Conservation (phyloP, 1,140 invertebrate genomes). For the Chelonus insularis region DNA sequence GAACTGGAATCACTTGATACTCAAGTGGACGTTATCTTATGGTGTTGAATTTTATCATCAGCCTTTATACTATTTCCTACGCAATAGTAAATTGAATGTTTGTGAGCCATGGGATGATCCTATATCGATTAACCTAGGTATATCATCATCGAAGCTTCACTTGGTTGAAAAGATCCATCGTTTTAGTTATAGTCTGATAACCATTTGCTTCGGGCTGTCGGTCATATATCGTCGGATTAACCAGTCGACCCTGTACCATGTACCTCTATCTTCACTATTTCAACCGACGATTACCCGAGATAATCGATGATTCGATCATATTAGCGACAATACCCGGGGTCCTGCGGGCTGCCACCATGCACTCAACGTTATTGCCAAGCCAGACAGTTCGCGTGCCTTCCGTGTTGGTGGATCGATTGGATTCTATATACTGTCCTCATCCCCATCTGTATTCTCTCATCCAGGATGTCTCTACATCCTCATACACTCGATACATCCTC, state of each 20-base stretch:
- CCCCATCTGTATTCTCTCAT: no score
- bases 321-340: slow-evolving; percentile 31
- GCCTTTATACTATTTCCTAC: no score
- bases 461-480: no score
- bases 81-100: no score
- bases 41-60: background rate
- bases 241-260: background rate
- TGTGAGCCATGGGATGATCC: no score
- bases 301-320: slow-evolving; percentile 35
- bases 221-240: background rate
- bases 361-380: slow-evolving; percentile 33
- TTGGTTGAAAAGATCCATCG: no score
- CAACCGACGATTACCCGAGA: slow-evolving; percentile 25
- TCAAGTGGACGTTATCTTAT: background rate
- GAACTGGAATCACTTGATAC: background rate
- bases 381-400: slow-evolving; percentile 28
- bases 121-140: background rate
- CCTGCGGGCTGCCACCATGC: slow-evolving; percentile 28
- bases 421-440: background rate
- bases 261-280: slow-evolving; percentile 13
- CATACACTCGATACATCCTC: no score
- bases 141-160: background rate
- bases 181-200: background rate
- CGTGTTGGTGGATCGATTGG: background rate
- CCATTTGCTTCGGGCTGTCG: background rate